Base-by-base conservation (phyloP, 1,140 invertebrate species). In the Drosophila grimshawi region DNA sequence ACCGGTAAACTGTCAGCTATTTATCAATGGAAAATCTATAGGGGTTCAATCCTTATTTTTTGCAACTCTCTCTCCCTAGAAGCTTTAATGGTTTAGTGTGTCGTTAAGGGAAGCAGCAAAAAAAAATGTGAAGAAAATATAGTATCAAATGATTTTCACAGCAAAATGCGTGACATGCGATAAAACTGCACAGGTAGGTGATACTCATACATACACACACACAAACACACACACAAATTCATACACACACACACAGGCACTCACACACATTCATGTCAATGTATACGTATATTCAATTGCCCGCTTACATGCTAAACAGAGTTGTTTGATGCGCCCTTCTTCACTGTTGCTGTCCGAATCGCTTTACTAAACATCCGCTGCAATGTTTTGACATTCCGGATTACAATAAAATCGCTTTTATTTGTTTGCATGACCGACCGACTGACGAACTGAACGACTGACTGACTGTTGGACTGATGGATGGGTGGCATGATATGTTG, bases 21-120 rank as follows among this genome's bases (percentile, higher is more conserved):
- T 88, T 86, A 83, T 86, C 83, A 86, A 86, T 86, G 80, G 83
- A 86, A 88, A 86, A 86, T 86, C 83, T 88, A 86, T 86, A 88
- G 71, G 71, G 81, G 45, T 76, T 60, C 61, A 76, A 81, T 59
- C 64, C 70, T 62, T 57, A 56, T 77, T 45, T 7, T 39, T 19
- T 32, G 57, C 1, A 19, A 19, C 46, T 51, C 41, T 37, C 6
- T 55, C 19, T 41, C 30, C 1, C 48, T 27, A 6, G 37, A 39
- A 29, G 45, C 45, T 19, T 8, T 77, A 88, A 88, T 88, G 81
- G 80, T 74, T 82, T 64, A 46, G 48, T 69, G 66, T 62, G 71
- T 63, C 60, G 46, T 60, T 59, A 39, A 52, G 49, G 73, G 30
- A 76, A 76, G 73, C 66, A 51, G 3, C 46, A 29, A 73, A 63